Base-by-base conservation (phyloP, 2,113 vertebrate genomes). In the Eupsittula cactorum region DNA sequence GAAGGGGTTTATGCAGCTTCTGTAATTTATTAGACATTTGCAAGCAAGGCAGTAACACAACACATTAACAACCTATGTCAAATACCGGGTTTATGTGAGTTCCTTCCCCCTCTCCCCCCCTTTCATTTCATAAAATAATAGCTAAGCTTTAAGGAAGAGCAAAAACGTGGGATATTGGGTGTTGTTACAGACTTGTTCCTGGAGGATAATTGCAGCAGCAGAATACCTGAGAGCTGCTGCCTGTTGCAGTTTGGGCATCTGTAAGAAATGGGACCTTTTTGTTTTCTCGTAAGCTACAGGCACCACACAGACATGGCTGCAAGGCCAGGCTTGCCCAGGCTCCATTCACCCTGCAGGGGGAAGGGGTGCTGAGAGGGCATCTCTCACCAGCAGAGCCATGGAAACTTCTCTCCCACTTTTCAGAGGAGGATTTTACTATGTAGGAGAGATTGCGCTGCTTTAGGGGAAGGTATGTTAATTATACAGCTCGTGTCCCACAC, bases 21-120 rank as follows among this genome's bases (percentile, higher is more conserved):
- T 83, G 67, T 75, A 86, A 94, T 94, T 97, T 74, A 88, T 91
- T 75, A 74, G 74, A 81, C 81, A 18, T 95, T 89, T 93, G 94
- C 82, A 90, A 92, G 91, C 93, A 70, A 85, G 94, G 93, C 91
- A 94, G 92, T 88, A 94, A 89, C 47, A 75, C 82, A 84, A 39
- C n/a, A 95, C 81, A 92, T 65, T 94, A 94, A 93, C 86, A 79
- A 44, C 94, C 69, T 20, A 7, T 63, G 88, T 84, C 91, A 97
- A 71, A 82, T 42, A 88, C 37, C 68, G 75, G 76, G 50, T 97
- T 93, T 73, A 83, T 13, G 11, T 1, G 11, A 91, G 39, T n/a
- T 73, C 46, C 16, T 63, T 5, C 33, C 33, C 33, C 4, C 13
- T 21, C 20, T 47, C 46, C 57, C 20, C 57, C 82, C 25, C 10